phyloP scores from a whole-genome alignment of 2,888 invertebrate species.

The Holacanthella duospinosa region DNA sequence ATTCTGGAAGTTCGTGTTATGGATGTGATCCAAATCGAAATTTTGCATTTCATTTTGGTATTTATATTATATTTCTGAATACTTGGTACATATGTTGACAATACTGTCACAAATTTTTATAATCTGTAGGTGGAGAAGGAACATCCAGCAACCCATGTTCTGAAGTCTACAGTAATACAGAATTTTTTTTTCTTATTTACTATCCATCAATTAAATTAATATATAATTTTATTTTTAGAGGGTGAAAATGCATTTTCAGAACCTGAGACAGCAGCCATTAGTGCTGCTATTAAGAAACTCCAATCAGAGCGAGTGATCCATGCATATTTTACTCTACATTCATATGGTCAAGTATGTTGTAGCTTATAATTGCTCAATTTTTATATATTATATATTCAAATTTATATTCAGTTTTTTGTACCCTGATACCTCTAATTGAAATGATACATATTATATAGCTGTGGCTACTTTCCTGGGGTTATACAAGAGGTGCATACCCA shows the following conservation, averaged over 20 bases:
- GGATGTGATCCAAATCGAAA: neutral
- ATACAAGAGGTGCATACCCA: conserved; percentile 24
- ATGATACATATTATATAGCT: too few species aligned
- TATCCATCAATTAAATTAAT: too few species aligned
- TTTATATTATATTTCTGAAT: too few species aligned
- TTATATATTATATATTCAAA: neutral
- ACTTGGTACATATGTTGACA: neutral
- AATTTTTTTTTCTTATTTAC: too few species aligned
- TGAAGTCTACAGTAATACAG: neutral
- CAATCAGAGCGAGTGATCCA: conserved; percentile 13
- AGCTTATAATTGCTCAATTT: too few species aligned
- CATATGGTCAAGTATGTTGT: conserved; percentile 33
- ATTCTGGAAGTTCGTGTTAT: neutral
- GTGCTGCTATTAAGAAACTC: conserved; percentile 12
- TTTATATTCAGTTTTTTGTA: too few species aligned
- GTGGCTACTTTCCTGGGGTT: conserved; percentile 40
- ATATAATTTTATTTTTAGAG: too few species aligned
- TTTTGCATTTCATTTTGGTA: neutral
- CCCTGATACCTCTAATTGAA: too few species aligned
- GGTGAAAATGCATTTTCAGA: conserved; percentile 42
- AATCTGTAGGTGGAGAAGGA: neutral
- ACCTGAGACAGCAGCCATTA: conserved; percentile 39
- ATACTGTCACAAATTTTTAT: neutral
- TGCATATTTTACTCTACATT: conserved; percentile 38
- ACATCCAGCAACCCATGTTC: neutral